Evolutionary conservation across 2,797 vertebrate genomes (phyloP), one percentile per base, ranked within the genome.

Genomic region (Aulostomus chinensis): DNA sequence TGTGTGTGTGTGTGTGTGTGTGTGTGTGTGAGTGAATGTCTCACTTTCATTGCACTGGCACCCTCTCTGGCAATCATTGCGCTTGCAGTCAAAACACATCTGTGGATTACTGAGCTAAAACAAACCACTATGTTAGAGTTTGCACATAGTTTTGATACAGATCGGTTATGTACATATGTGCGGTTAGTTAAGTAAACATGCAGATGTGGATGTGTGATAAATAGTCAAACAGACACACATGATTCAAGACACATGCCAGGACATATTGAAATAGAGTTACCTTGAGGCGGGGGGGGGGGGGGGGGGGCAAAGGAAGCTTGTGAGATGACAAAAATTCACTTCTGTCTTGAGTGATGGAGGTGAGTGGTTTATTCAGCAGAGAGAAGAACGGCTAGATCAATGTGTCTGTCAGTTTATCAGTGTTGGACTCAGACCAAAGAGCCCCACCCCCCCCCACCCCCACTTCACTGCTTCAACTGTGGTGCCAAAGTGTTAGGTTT

Each of bases 391-490:
- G 22, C 22, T 76, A 57, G 39, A 39, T 43, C 8, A 2, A 37
- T 42, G 34, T 54, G 56, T 62, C 59, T 70, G 59, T 46, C 40
- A 76, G 58, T 79, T 81, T 74, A 80, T 85, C 79, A 76, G 70
- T 62, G 64, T 28, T 77, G 73, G 62, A 77, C 26, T 29, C 28
- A 46, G 67, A 67, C 63, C 57, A 71, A 32, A 55, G 36, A 67
- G 58, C 8, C 8, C 22, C 4, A 32, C 48, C 32, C 53, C 47
- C 33, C 57, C 47, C 57, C 52, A 43, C 39, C 53, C 47, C 33
- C 57, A 43, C 57, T 49, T 46, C 39, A 36, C 38, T 48, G 55
- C 35, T 22, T 57, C 14, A 39, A 34, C 37, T 46, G 20, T 59
- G 32, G 49, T 56, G 26, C 51, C 36, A 51, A 48, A 68, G 53